Evolutionary conservation across 2,888 invertebrate genomes (phyloP).

Genomic region (Drosophila tanythrix): DNA sequence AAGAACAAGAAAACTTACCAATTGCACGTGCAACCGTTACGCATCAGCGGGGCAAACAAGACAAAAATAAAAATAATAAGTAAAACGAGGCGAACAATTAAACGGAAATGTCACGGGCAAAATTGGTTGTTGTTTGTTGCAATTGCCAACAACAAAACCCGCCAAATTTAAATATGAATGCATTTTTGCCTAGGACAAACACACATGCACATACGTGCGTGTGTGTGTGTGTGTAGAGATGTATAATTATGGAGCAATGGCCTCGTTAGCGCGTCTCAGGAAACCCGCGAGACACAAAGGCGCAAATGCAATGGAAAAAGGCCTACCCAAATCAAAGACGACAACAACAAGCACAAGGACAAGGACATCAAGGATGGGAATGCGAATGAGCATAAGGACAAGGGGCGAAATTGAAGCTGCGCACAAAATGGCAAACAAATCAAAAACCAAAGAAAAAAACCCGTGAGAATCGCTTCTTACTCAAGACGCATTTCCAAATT

Average conservation of each 20-base stretch:
- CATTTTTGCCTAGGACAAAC: slow-evolving; percentile 43
- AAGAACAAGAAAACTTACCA: not conserved
- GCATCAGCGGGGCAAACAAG: slow-evolving; percentile 3
- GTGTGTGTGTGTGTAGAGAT: not conserved
- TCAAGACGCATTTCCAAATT: slow-evolving; percentile 56
- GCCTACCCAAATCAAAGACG: slow-evolving; percentile 74
- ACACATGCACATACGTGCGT: not conserved
- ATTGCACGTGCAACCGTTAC: slow-evolving; percentile 41
- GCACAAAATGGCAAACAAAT: slow-evolving; percentile 47
- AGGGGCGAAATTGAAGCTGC: slow-evolving; percentile 34
- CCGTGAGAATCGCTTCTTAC: slow-evolving; percentile 61
- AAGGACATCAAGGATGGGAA: slow-evolving; percentile 18
- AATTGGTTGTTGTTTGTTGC: slow-evolving; percentile 55
- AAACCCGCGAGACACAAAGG: slow-evolving; percentile 67
- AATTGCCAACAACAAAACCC: slow-evolving; percentile 25
- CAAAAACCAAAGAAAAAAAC: slow-evolving; percentile 20
- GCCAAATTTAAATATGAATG: slow-evolving; percentile 65
- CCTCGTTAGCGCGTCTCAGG: slow-evolving; percentile 42
- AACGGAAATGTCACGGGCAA: slow-evolving; percentile 71
- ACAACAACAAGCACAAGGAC: slow-evolving; percentile 40
- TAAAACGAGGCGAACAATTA: slow-evolving; percentile 51
- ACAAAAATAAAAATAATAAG: slow-evolving; percentile 28
- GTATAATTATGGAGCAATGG: slow-evolving; percentile 50
- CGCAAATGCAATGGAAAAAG: slow-evolving; percentile 48
- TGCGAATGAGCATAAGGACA: slow-evolving; percentile 40